phyloP scores from a whole-genome alignment of 2,888 invertebrate genomes.

The Lordiphosa fenestrarum region DNA sequence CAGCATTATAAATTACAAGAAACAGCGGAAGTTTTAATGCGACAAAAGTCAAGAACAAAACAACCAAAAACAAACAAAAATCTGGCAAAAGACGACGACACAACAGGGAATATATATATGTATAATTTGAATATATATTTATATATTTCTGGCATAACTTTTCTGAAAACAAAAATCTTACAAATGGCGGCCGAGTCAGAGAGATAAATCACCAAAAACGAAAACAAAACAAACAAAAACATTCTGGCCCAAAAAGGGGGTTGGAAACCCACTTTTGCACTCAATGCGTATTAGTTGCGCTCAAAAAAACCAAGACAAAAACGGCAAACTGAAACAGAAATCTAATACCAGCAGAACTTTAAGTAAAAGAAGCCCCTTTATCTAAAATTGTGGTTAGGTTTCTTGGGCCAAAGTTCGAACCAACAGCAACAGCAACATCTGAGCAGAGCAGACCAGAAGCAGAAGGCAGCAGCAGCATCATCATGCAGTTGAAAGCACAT shows the following conservation, averaged over 20 bases:
- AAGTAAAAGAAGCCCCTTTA: slow-evolving; percentile 8
- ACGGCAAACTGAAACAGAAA: slow-evolving; percentile 18
- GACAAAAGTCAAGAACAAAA: slow-evolving; percentile 64
- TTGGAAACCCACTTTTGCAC: slow-evolving; percentile 3
- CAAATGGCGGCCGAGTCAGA: slow-evolving; percentile 64
- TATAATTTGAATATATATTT: slow-evolving; percentile 30
- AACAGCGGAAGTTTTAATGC: slow-evolving; percentile 72
- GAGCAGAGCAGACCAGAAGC: slow-evolving; percentile 13
- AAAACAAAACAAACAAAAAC: slow-evolving; percentile 43
- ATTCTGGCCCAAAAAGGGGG: slow-evolving; percentile 19
- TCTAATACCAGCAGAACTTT: slow-evolving; percentile 26
- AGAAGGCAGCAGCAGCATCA: slow-evolving; percentile 30
- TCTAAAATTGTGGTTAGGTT: slow-evolving; percentile 70
- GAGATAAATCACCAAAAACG: slow-evolving; percentile 60
- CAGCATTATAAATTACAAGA: slow-evolving; percentile 71
- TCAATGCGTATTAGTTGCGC: slow-evolving; percentile 51
- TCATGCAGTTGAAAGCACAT: slow-evolving; percentile 64
- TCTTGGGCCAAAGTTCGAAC: slow-evolving; percentile 66
- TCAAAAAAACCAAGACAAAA: slow-evolving; percentile 47
- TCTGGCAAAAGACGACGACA: slow-evolving; percentile 49
- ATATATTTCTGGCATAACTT: slow-evolving; percentile 52
- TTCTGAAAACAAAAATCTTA: slow-evolving; percentile 65
- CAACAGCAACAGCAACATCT: slow-evolving; percentile 28
- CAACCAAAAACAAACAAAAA: slow-evolving; percentile 33
- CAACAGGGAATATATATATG: slow-evolving; percentile 43